Base-by-base conservation (phyloP, 2,888 invertebrate genomes). In the Dimorphilus gyrociliatus region DNA sequence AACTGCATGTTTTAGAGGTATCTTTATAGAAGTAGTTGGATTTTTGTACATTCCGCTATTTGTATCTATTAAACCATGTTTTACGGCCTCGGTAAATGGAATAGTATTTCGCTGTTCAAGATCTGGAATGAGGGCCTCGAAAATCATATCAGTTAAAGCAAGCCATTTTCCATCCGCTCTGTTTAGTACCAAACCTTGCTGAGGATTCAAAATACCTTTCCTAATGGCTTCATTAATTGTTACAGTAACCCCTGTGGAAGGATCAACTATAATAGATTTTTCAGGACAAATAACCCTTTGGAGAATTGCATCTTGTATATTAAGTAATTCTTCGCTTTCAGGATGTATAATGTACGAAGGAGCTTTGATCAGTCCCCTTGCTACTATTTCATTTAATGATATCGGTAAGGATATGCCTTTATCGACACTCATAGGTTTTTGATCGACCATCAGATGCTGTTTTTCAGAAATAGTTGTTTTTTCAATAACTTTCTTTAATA, bases 211-310 rank as follows among this genome's bases (percentile, higher is more conserved):
- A 26, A 90, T 71, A 55, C 85, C 82, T 48, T 75, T 72, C 54
- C 82, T 81, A 50, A 92, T 88, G 16, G 86, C 86, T 69, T 88
- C 81, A 39, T 84, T 65, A 40, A 92, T 68, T 16, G 84, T 81
- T 23, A 88, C 69, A 54, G 77, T 74, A 39, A 56, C 55, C 16
- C 65, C 63, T 30, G 81, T 62, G 78, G 80, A 37, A 81, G 69
- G 52, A 27, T 45, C 40, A 84, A 67, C 25, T 43, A 48, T 34
- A 47, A 42, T 34, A 6, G 47, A 45, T 8, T 29, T 27, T 12
- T 42, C 33, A 6, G 40, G 31, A 25, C 44, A 41, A 3, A 44
- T 12, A 30, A 44, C 33, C n/a, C 39, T 38, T n/a, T 29, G 19
- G 19, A 39, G 34, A 14, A 45, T 42, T 16, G 86, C 86, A 69